A percentile compares a stretch with the other conserved stretches of the same genome.
phyloP scores from a whole-genome alignment of 1,140 invertebrate species.

The Ptiloglossa arizonensis region DNA sequence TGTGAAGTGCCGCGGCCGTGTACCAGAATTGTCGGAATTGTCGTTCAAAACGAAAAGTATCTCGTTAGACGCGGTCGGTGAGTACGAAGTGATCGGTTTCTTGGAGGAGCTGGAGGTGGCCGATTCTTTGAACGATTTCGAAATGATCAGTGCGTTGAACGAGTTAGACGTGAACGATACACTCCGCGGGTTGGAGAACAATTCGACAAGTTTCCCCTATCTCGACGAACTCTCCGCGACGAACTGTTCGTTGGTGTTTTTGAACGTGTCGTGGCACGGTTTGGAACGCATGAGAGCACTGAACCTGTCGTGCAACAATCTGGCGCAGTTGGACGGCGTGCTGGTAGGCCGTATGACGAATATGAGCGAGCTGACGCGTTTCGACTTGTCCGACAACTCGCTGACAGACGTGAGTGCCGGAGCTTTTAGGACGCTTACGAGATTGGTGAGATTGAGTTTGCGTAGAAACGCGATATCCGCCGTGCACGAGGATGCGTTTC shows the following conservation, averaged over 20 bases:
- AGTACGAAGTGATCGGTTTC: slow-evolving; percentile 61
- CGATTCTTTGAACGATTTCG: slow-evolving; percentile 31
- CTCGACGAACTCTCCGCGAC: slow-evolving; percentile 68
- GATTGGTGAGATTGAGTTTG: slow-evolving; percentile 82
- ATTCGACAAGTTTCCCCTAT: slow-evolving; percentile 46
- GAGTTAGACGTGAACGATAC: slow-evolving; percentile 33
- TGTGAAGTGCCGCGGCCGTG: slow-evolving; percentile 62
- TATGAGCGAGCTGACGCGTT: slow-evolving; percentile 67
- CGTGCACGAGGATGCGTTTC: slow-evolving; percentile 82
- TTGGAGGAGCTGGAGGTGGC: slow-evolving; percentile 65
- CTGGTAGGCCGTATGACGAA: slow-evolving; percentile 55
- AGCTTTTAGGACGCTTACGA: slow-evolving; percentile 72
- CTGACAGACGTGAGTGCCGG: slow-evolving; percentile 66
- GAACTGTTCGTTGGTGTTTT: slow-evolving; percentile 70
- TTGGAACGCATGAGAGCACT: slow-evolving; percentile 77
- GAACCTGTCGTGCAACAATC: slow-evolving; percentile 81
- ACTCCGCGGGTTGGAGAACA: neutral
- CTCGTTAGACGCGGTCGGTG: slow-evolving; percentile 51
- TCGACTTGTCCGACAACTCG: slow-evolving; percentile 85
- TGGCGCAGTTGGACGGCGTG: slow-evolving; percentile 75
- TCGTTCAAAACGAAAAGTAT: slow-evolving; percentile 54
- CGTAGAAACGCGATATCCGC: slow-evolving; percentile 82
- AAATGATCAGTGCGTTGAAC: slow-evolving; percentile 17
- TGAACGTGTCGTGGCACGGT: slow-evolving; percentile 78
- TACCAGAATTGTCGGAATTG: slow-evolving; percentile 53